Evolutionary conservation across 2,888 invertebrate genomes (phyloP), one percentile per base, ranked within the genome.

Genomic region (Agrilus mali): DNA sequence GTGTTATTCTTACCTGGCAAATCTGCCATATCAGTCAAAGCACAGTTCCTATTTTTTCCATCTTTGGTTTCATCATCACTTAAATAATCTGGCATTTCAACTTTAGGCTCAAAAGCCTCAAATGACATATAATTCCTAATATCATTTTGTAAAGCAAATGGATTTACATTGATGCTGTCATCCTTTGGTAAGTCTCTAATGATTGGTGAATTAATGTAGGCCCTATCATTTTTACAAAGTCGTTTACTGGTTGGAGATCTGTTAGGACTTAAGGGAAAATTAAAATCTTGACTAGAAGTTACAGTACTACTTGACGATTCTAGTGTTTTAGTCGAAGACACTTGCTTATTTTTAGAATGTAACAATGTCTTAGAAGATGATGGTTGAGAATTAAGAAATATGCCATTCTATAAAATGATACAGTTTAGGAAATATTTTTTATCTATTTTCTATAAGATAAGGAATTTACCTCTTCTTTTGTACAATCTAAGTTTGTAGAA

Each of bases 11-110:
- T 27, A 27, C 27, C 27, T 27, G 27, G 27, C 27, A 27, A 27
- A 27, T 27, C 27, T 10, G 27, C 27, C 27, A 27, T 27, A 10
- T 27, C 27, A 27, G 27, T 27, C 10, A 27, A 10, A 10, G 27
- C 27, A 27, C 27, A 27, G 27, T 27, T 27, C 5, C 27, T 27
- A 27, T 27, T 27, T 27, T 27, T 27, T 27, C 27, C 27, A 10
- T 27, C 27, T 27, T 38, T 33, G 33, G n/a, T 12, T 40, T 80
- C 82, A 53, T 81, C 81, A 59, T 82, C 82, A 60, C 81, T 82
- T 50, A 73, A 74, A 65, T 74, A 82, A 64, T 82, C 82, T 60
- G 81, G 78, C 53, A 80, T 46, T 54, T 45, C 53, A 12, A 44
- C 16, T 44, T 48, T 48, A 3, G 48, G 48, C 33, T 46, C 40